phyloP scores from a whole-genome alignment of 2,888 invertebrate species.

The Hyposoter didymator region DNA sequence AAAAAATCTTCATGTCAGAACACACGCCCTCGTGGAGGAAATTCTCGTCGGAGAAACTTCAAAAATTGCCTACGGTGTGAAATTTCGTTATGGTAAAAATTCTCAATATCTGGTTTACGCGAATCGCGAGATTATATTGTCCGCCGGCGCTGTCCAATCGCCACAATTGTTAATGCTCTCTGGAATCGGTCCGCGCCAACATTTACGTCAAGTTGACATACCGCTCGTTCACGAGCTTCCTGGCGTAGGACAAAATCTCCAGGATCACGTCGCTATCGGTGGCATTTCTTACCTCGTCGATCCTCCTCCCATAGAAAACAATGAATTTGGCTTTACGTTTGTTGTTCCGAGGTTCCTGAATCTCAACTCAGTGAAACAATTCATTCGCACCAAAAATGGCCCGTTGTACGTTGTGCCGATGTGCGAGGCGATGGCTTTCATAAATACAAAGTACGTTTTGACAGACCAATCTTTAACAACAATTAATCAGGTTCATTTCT shows the following conservation, averaged over 20 bases:
- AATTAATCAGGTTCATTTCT: not conserved
- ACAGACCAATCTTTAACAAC: not conserved
- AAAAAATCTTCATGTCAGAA: conserved; percentile 90
- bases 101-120: conserved; percentile 86
- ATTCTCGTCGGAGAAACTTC: conserved; percentile 87
- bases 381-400: conserved; percentile 87
- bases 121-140: conserved; percentile 91
- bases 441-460: conserved; percentile 87
- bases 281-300: conserved; percentile 89
- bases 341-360: conserved; percentile 89
- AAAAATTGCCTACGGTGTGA: conserved; percentile 88
- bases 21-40: conserved; percentile 89
- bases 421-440: conserved; percentile 91
- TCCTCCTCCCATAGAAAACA: conserved; percentile 86
- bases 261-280: conserved; percentile 93
- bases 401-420: conserved; percentile 91
- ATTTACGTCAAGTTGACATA: conserved; percentile 87
- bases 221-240: conserved; percentile 87
- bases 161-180: conserved; percentile 95
- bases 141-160: conserved; percentile 93
- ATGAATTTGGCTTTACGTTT: conserved; percentile 86
- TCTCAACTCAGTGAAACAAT: conserved; percentile 87
- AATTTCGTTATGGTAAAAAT: conserved; percentile 86
- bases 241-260: conserved; percentile 93
- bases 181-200: conserved; percentile 90